Conservation (phyloP, 2,113 vertebrate species). For the Neodon shergylaensis region DNA sequence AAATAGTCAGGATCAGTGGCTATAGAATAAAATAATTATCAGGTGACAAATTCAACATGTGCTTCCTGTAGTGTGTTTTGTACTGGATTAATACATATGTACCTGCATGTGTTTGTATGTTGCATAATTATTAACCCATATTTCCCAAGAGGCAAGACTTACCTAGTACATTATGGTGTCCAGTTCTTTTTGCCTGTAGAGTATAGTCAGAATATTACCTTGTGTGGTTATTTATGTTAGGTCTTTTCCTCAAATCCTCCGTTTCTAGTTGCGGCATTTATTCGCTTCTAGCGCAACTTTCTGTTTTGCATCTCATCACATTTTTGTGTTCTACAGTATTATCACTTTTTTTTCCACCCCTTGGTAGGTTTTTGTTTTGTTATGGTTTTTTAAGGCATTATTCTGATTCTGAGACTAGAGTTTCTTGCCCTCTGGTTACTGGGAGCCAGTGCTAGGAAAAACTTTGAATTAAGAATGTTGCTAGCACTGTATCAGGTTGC, state of each 20-base stretch:
- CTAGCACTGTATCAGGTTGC: neutral
- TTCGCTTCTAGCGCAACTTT: neutral
- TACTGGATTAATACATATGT: neutral
- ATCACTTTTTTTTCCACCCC: fast-evolving
- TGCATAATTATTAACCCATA: neutral
- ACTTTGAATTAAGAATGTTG: neutral
- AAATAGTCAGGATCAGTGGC: neutral
- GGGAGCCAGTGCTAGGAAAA: neutral
- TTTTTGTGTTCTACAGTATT: neutral
- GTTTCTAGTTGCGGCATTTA: neutral
- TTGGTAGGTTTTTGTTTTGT: neutral
- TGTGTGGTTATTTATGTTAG: neutral
- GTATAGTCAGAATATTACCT: neutral
- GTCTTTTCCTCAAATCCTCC: neutral
- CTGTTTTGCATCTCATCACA: neutral
- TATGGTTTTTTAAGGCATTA: neutral
- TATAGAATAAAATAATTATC: neutral
- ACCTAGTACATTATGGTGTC: neutral
- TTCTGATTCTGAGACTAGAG: neutral
- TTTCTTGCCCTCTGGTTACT: neutral
- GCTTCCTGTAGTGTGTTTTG: neutral
- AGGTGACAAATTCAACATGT: neutral
- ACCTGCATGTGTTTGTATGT: neutral
- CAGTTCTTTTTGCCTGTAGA: neutral
- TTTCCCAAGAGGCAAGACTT: neutral